Evolutionary conservation across 1,140 invertebrate genomes (phyloP).

Genomic region (Brachionus manjavacas): DNA sequence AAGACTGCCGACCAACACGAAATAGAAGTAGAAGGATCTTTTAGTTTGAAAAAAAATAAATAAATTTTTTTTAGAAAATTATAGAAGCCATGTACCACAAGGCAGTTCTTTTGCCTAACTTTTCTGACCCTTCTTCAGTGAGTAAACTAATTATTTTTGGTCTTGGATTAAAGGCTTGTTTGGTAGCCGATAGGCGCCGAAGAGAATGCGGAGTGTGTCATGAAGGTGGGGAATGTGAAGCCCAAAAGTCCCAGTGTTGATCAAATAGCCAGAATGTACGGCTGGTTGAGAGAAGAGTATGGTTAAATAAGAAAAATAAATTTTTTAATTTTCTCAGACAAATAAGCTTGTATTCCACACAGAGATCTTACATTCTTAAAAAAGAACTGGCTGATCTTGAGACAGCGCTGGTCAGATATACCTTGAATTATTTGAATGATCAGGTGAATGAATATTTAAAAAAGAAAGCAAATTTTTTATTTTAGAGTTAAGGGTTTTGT

Average conservation of each 20-base stretch:
- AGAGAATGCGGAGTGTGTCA: background rate
- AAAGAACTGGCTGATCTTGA: conserved; percentile 30
- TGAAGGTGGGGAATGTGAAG: background rate
- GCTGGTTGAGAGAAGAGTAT: conserved; percentile 34
- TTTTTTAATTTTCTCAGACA: background rate
- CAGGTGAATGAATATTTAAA: background rate
- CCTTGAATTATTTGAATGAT: background rate
- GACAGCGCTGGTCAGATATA: conserved; percentile 9
- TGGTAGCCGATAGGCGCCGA: background rate
- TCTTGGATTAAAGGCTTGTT: background rate
- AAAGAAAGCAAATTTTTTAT: background rate
- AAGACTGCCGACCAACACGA: background rate
- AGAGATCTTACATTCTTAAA: conserved; percentile 40
- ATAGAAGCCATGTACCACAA: background rate
- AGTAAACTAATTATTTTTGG: background rate
- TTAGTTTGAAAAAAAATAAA: background rate
- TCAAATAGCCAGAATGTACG: conserved; percentile 13
- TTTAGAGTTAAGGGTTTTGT: conserved; percentile 20
- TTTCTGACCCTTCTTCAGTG: background rate
- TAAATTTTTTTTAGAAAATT: background rate
- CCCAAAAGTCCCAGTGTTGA: background rate
- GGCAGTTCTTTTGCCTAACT: background rate
- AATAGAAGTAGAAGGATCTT: background rate
- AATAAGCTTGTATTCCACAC: conserved; percentile 5
- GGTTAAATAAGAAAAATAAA: background rate